Base-by-base conservation (phyloP, 2,888 invertebrate species). In the Drosophila heteroneura region DNA sequence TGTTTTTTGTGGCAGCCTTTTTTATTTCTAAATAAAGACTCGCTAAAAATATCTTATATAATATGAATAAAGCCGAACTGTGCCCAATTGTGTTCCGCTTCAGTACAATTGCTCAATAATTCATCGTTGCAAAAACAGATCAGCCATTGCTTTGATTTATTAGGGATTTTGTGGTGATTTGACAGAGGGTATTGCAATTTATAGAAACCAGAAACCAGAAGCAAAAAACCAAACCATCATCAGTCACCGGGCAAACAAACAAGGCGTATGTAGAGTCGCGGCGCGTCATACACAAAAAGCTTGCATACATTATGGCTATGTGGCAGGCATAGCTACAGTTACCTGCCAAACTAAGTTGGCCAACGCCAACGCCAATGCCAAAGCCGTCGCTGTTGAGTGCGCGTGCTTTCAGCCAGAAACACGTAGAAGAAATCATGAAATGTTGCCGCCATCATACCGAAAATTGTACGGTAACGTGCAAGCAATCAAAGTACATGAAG, bases 341-440 rank as follows among this genome's bases (percentile, higher is more conserved):
- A 60, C 47, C 76, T 59, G 61, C 47, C 57, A 30, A 41, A 19
- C 63, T 62, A 47, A 47, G 47, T 47, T 47, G 47, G 47, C 47
- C 47, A 47, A 2, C 7, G 16, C 16, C 47, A 47, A 7, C 14
- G 22, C 22, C 47, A 33, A 33, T 12, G 7, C 7, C 16, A 47
- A 47, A 47, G 26, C 47, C 26, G 26, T 47, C 47, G 47, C 47
- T 16, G 54, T 65, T 62, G 64, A 75, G 49, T 61, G 83, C 72
- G 82, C 83, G 87, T 89, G 90, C 81, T 81, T 65, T 78, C 58
- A 54, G 74, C 66, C 73, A 78, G 76, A 76, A 78, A 85, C 90
- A 90, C 91, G 90, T 91, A 89, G 81, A 64, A 81, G 87, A 90
- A 90, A 90, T 90, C 91, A 90, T 90, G 90, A 90, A 91, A 91